These are phyloP conservation scores for Euschistus heros DNA, from an alignment of 1,140 invertebrate genomes.

Conservation along the genomic window DNA sequence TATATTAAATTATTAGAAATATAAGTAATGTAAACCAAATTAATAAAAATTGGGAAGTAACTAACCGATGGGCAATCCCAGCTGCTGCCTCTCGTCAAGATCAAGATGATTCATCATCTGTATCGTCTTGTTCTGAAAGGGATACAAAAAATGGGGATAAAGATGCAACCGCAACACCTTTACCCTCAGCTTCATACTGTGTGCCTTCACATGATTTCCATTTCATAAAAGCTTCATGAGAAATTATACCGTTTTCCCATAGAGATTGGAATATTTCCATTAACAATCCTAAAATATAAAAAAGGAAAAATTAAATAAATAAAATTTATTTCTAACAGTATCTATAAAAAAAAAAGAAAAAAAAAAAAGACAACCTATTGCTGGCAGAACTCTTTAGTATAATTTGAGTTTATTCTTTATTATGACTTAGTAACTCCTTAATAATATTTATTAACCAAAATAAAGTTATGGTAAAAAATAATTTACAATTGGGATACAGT, in stretches of 20 bases:
- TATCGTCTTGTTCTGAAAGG: slow-evolving; percentile 43
- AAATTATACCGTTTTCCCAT: slow-evolving; percentile 48
- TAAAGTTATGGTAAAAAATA: too few relatives aligned
- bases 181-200: slow-evolving; percentile 47
- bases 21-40: too few relatives aligned
- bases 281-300: slow-evolving; percentile 36
- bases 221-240: slow-evolving; percentile 46
- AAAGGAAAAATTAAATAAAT: slow-evolving; percentile 13
- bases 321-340: neutral
- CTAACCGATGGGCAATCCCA: neutral
- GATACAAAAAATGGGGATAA: slow-evolving; percentile 48
- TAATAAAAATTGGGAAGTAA: too few relatives aligned
- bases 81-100: slow-evolving; percentile 1
- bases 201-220: slow-evolving; percentile 44
- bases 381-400: too few relatives aligned
- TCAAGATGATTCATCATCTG: slow-evolving; percentile 24
- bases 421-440: too few relatives aligned
- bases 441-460: too few relatives aligned
- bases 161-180: slow-evolving; percentile 44
- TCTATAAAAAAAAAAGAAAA: too few relatives aligned
- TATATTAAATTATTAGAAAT: too few relatives aligned
- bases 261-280: slow-evolving; percentile 43
- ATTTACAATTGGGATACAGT: too few relatives aligned
- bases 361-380: too few relatives aligned
- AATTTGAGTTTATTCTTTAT: too few relatives aligned